phyloP scores from a whole-genome alignment of 2,888 invertebrate genomes.

The Aricia artaxerxes region DNA sequence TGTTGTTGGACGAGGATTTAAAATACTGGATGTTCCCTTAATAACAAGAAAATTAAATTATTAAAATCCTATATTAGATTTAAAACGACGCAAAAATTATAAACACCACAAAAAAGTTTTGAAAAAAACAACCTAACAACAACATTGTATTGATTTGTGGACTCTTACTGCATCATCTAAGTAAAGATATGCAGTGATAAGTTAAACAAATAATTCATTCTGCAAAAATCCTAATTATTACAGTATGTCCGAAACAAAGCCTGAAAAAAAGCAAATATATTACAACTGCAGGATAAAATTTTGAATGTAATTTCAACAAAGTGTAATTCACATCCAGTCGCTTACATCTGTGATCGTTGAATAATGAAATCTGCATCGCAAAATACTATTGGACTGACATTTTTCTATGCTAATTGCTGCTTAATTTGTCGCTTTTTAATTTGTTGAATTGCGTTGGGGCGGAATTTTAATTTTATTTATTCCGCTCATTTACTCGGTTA shows the following conservation, averaged over 20 bases:
- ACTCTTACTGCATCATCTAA: no score
- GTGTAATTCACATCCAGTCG: background rate
- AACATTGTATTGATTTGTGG: no score
- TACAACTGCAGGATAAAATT: background rate
- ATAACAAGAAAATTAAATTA: background rate
- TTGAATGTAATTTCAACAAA: background rate
- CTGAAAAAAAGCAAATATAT: no score
- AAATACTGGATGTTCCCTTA: background rate
- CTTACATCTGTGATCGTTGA: background rate
- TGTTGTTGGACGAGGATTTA: background rate
- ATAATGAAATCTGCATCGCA: constrained; percentile 36
- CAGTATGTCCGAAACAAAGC: no score
- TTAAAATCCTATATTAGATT: no score
- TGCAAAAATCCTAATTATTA: no score
- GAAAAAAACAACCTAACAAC: no score
- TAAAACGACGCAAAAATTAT: no score
- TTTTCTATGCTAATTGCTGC: constrained; percentile 32
- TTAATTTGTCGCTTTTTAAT: constrained; percentile 29
- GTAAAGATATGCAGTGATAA: no score
- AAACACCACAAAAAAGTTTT: no score
- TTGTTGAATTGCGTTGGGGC: background rate
- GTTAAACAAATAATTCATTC: no score
- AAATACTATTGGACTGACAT: constrained; percentile 32
- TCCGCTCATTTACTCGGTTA: background rate
- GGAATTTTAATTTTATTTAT: constrained; percentile 1